Evolutionary conservation across 1,140 invertebrate species (phyloP).

Genomic region (Amyelois transitella): DNA sequence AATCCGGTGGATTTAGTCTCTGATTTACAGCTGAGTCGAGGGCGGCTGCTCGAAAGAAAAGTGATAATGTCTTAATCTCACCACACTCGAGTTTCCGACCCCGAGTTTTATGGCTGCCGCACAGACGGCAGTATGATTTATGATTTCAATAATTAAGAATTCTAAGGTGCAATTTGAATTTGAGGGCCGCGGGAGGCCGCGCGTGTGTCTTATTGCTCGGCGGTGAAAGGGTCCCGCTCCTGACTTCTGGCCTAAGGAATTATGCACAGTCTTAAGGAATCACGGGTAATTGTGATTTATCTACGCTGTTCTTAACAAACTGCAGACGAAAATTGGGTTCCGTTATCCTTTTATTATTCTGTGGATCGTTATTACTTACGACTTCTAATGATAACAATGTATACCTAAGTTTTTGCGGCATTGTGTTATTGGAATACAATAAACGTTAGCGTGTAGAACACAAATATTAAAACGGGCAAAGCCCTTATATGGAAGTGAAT

Average conservation of each 20-base stretch:
- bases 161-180: conserved; percentile 74
- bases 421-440: no score
- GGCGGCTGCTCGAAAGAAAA: conserved; percentile 71
- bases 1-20: conserved; percentile 72
- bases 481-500: no score
- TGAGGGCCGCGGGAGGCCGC: conserved; percentile 51
- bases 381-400: neutral
- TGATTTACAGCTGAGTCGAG: conserved; percentile 70
- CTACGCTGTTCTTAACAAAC: neutral
- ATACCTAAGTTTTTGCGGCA: no score
- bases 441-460: no score
- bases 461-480: no score
- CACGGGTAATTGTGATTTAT: conserved; percentile 31
- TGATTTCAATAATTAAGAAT: conserved; percentile 75
- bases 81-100: conserved; percentile 61
- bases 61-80: conserved; percentile 76
- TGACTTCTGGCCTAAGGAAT: conserved; percentile 36
- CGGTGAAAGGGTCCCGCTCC: conserved; percentile 54
- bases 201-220: conserved; percentile 67
- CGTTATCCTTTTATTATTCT: neutral
- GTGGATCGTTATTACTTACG: neutral
- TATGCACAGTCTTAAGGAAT: conserved; percentile 47
- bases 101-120: conserved; percentile 68
- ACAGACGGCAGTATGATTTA: conserved; percentile 73
- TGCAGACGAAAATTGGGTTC: neutral